These are phyloP conservation scores for Caenorhabditis uteleia DNA, from an alignment of 2,888 invertebrate species.

Conservation along the genomic window DNA sequence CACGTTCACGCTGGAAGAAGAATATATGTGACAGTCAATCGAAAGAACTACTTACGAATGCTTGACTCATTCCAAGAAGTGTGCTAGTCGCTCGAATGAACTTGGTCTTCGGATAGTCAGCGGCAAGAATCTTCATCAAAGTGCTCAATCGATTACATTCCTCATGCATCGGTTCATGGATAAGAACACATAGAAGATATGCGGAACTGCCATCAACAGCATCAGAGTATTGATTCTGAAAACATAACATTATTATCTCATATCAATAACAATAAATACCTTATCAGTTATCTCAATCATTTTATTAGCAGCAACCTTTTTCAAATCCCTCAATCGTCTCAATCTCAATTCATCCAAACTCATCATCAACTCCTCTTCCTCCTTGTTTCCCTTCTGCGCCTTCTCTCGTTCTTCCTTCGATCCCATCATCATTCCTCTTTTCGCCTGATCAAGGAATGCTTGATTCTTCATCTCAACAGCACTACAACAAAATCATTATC, in stretches of 20 bases:
- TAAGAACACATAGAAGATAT: slow-evolving; percentile 36
- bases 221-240: slow-evolving; percentile 43
- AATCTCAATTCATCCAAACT: slow-evolving; percentile 53
- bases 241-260: background rate
- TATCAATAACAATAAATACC: slow-evolving; percentile 27
- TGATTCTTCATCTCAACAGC: slow-evolving; percentile 26
- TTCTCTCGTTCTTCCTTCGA: slow-evolving; percentile 42
- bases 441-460: slow-evolving; percentile 32
- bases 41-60: slow-evolving; percentile 33
- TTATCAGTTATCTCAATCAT: slow-evolving; percentile 58
- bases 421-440: slow-evolving; percentile 45
- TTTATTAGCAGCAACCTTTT: slow-evolving; percentile 41
- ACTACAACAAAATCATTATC: slow-evolving; percentile 4
- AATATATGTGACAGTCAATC: background rate
- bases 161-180: slow-evolving; percentile 45
- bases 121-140: slow-evolving; percentile 38
- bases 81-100: slow-evolving; percentile 42
- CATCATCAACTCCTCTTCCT: slow-evolving; percentile 53
- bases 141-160: slow-evolving; percentile 24
- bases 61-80: slow-evolving; percentile 42
- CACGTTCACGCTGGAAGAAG: slow-evolving; percentile 31
- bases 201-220: slow-evolving; percentile 31
- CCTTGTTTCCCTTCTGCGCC: slow-evolving; percentile 21
- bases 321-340: slow-evolving; percentile 53
- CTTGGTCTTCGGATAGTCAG: slow-evolving; percentile 33